These are phyloP conservation scores for Poecilia wingei DNA, from an alignment of 2,797 vertebrate species.

Conservation along the genomic window DNA sequence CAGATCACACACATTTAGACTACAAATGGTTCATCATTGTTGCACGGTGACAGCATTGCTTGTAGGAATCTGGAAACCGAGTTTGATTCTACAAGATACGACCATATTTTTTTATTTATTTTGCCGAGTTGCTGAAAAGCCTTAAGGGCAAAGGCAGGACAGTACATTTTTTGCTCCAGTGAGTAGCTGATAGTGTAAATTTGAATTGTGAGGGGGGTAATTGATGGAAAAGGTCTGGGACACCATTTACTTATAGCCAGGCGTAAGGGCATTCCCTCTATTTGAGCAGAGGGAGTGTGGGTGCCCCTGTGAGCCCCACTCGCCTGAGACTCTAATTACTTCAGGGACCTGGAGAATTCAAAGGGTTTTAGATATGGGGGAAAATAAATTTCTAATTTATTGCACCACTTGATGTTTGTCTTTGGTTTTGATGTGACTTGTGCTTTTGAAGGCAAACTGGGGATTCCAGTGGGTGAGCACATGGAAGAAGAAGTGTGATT, in stretches of 20 bases:
- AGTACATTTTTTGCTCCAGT: slow-evolving; percentile 30
- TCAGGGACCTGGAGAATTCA: slow-evolving; percentile 87
- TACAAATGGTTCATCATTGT: slow-evolving; percentile 44
- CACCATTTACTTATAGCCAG: slow-evolving; percentile 69
- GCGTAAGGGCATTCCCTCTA: slow-evolving; percentile 71
- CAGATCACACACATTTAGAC: slow-evolving; percentile 27
- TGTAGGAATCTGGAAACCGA: slow-evolving; percentile 39
- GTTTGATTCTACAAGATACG: slow-evolving; percentile 51
- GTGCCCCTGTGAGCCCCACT: slow-evolving; percentile 75
- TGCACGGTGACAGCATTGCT: slow-evolving; percentile 19
- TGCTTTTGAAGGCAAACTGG: slow-evolving; percentile 74
- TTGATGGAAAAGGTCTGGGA: slow-evolving; percentile 67
- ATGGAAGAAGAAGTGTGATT: neutral
- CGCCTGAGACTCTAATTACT: slow-evolving; percentile 85
- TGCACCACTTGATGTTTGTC: slow-evolving; percentile 84
- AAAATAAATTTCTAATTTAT: slow-evolving; percentile 83
- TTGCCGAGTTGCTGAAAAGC: slow-evolving; percentile 44
- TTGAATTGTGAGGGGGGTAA: slow-evolving; percentile 64
- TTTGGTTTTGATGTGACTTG: slow-evolving; percentile 71
- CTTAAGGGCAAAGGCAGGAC: slow-evolving; percentile 36
- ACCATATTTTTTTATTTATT: slow-evolving; percentile 8
- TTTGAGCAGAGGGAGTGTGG: slow-evolving; percentile 74
- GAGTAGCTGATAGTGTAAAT: slow-evolving; percentile 56
- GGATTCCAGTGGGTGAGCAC: neutral
- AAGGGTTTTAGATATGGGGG: slow-evolving; percentile 79